Evolutionary conservation across 2,113 vertebrate species (phyloP).

Genomic region (Neogobius melanostomus): DNA sequence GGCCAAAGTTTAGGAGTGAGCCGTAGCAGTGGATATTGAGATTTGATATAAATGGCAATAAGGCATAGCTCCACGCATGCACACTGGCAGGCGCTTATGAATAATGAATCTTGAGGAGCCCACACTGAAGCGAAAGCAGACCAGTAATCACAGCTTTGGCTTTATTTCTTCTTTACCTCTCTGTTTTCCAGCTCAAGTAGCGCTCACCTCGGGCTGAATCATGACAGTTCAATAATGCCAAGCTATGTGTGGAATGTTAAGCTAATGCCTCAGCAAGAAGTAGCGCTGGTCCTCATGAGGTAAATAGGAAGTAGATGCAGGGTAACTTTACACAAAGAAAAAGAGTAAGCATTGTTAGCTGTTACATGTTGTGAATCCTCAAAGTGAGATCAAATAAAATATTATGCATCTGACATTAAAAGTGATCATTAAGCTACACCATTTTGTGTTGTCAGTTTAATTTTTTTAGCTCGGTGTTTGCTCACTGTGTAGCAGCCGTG

Average conservation of each 20-base stretch:
- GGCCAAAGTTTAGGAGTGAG: constrained; percentile 64
- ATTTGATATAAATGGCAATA: constrained; percentile 80
- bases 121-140: constrained; percentile 32
- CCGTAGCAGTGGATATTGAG: constrained; percentile 57
- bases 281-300: constrained; percentile 47
- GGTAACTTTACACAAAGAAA: neutral
- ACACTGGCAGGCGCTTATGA: constrained; percentile 61
- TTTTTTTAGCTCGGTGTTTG: constrained; percentile 15
- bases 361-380: neutral
- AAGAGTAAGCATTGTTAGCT: neutral
- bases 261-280: constrained; percentile 66
- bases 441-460: constrained; percentile 4
- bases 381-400: neutral
- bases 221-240: constrained; percentile 81
- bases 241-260: constrained; percentile 81
- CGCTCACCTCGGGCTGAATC: constrained; percentile 72
- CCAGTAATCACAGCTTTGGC: constrained; percentile 54
- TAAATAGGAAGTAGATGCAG: neutral
- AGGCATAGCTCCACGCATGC: constrained; percentile 59
- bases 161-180: constrained; percentile 61
- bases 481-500: constrained; percentile 49
- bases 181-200: constrained; percentile 49
- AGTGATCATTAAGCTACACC: constrained; percentile 18
- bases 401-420: neutral
- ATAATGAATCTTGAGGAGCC: constrained; percentile 68